These are phyloP conservation scores for Lutjanus erythropterus DNA, from an alignment of 2,113 vertebrate genomes.

Conservation along the genomic window DNA sequence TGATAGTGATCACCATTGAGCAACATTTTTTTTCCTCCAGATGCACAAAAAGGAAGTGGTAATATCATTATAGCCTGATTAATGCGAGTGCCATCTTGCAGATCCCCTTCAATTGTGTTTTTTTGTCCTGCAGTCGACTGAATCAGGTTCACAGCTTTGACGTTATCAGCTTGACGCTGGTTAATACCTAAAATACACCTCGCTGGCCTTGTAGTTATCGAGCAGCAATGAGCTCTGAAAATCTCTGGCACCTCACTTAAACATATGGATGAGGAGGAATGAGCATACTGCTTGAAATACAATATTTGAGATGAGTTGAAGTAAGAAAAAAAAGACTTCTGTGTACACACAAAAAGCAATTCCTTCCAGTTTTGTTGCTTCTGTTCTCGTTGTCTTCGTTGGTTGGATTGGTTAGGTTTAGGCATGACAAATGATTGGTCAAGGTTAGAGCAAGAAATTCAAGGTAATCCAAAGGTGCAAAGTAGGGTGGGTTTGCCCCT, in stretches of 20 bases:
- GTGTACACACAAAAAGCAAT: too few species aligned
- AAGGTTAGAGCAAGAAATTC: too few species aligned
- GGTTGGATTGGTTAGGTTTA: too few species aligned
- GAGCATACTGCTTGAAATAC: not conserved
- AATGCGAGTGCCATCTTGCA: slow-evolving; percentile 28
- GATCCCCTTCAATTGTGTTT: slow-evolving; percentile 45
- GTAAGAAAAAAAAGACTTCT: too few species aligned
- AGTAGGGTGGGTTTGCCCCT: too few species aligned
- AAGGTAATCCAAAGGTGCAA: too few species aligned
- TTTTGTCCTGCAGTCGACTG: slow-evolving; percentile 13
- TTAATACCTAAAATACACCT: slow-evolving; percentile 37
- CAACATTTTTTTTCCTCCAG: slow-evolving; percentile 29
- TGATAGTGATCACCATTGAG: slow-evolving; percentile 64
- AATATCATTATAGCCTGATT: slow-evolving; percentile 65
- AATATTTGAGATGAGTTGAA: too few species aligned
- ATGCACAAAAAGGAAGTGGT: slow-evolving; percentile 57
- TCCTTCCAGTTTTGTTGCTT: too few species aligned
- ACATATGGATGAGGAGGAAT: not conserved
- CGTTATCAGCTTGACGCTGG: slow-evolving; percentile 10
- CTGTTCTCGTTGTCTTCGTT: too few species aligned
- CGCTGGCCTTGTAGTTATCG: not conserved
- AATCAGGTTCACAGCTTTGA: slow-evolving; percentile 29
- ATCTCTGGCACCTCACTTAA: slow-evolving; percentile 18
- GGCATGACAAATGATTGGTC: too few species aligned
- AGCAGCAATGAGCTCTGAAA: slow-evolving; percentile 17